Evolutionary conservation across 1,140 invertebrate species (phyloP).

Genomic region (Brachionus rubens): DNA sequence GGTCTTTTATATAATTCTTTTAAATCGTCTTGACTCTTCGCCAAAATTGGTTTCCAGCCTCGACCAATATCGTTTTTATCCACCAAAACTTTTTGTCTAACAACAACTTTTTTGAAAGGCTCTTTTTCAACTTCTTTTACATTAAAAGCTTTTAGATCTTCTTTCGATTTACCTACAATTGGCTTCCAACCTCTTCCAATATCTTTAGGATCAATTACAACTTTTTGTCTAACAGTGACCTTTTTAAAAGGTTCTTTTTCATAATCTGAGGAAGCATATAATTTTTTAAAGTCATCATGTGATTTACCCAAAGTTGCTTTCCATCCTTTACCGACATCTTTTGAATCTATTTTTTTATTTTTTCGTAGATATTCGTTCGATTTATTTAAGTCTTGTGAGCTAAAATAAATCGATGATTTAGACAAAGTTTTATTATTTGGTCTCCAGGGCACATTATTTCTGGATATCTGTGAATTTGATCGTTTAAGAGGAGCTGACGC

Average conservation of each 20-base stretch:
- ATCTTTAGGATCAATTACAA: background rate
- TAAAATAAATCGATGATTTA: slow-evolving; percentile 13
- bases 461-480: background rate
- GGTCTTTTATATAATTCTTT: slow-evolving; percentile 7
- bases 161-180: background rate
- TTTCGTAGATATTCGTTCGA: background rate
- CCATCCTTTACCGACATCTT: slow-evolving; percentile 9
- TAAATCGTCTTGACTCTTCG: slow-evolving; percentile 2
- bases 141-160: background rate
- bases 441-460: background rate
- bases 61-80: slow-evolving; percentile 12
- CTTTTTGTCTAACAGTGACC: background rate
- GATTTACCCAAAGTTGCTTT: slow-evolving; percentile 1
- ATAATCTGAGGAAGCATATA: background rate
- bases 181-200: slow-evolving; percentile 12
- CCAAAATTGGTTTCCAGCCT: slow-evolving; percentile 11
- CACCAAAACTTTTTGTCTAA: background rate
- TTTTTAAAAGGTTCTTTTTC: slow-evolving; percentile 25
- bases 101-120: slow-evolving; percentile 1
- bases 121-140: background rate
- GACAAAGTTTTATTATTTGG: background rate
- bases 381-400: background rate
- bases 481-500: background rate
- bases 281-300: background rate
- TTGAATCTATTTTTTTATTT: background rate